Base-by-base conservation (phyloP, 2,888 invertebrate genomes). In the Spodoptera littoralis region DNA sequence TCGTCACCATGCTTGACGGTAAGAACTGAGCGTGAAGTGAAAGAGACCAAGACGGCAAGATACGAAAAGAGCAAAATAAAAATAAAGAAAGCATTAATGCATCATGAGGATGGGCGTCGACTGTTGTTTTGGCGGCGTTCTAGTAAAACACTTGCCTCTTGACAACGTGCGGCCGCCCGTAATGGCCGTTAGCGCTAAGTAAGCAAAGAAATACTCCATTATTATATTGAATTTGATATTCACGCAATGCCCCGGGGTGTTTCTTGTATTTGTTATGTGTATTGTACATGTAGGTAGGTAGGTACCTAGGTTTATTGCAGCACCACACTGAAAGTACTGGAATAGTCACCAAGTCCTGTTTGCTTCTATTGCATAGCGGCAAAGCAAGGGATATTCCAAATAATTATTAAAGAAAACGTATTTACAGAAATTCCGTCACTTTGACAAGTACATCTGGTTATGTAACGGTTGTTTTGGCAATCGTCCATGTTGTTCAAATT, bases 141-240 rank as follows among this genome's bases (percentile, higher is more conserved):
- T 95, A 95, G 92, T 94, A 95, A 93, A 95, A 95, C 87, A 95
- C 95, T 94, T 95, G 95, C 95, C 95, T 95, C 95, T 95, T 95
- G 90, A 95, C 90, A 89, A 94, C 91, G 90, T 94, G 88, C 87
- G 94, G 92, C 91, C 95, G 92, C 90, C 90, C 95, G 90, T 95
- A 95, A 94, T 93, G 88, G 91, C 95, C 95, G 93, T 95, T 95
- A 92, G 91, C 86, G 93, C 95, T 95, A 92, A 83, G 84, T 90
- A 86, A 91, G 88, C 90, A 94, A 85, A 94, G 85, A 94, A 93
- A 93, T 84, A 88, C 79, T 81, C 83, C 79, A 85, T 88, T 90
- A 90, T 87, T 89, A 77, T 72, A 47, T 59, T 81, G 69, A 74
- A 65, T 60, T 71, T 70, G 71, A 67, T 44, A 75, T 55, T 50